Base-by-base conservation (phyloP, 2,888 invertebrate species). In the Boloria euphrosyne region DNA sequence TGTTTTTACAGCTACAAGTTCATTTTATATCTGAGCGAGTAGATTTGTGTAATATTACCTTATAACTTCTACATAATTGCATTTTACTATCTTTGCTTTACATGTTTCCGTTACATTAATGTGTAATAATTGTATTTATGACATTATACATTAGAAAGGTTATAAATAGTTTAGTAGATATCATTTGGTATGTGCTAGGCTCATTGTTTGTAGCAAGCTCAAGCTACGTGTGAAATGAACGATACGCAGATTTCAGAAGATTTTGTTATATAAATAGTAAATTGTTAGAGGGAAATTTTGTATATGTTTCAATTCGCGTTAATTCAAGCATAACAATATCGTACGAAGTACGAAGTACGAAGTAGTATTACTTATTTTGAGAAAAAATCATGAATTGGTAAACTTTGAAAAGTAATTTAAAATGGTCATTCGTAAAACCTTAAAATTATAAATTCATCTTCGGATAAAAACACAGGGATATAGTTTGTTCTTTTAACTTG, bases 31-130 rank as follows among this genome's bases (percentile, higher is more conserved):
- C 47, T 31, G 58, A 59, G 22, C 59, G 18, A 47, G 18, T 59
- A n/a, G 50, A 31, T 46, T 59, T 59, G 58, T 51, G 46, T 52
- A 58, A 58, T 50, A 58, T 58, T 64, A 62, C 46, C n/a, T 14
- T 13, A 49, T 55, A 47, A 14, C 43, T 50, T 16, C 16, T 4
- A 51, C 7, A 38, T 50, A 44, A 46, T 22, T 22, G 1, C 43
- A 13, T 14, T 54, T 38, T 38, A 54, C 17, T 38, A 17, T 43
- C 1, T 2, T 22, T n/a, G 43, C 55, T 22, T 22, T 44, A 44
- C n/a, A 14, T 44, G 44, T 14, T 2, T 18, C 16, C 7, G 10
- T 55, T 10, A 18, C 2, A 13, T 43, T 44, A 1, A 22, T 16
- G n/a, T 46, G 16, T 58, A 6, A 52, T 22, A 31, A 14, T 18